Base-by-base conservation (phyloP, 1,140 invertebrate genomes). In the Eulimnadia texana region DNA sequence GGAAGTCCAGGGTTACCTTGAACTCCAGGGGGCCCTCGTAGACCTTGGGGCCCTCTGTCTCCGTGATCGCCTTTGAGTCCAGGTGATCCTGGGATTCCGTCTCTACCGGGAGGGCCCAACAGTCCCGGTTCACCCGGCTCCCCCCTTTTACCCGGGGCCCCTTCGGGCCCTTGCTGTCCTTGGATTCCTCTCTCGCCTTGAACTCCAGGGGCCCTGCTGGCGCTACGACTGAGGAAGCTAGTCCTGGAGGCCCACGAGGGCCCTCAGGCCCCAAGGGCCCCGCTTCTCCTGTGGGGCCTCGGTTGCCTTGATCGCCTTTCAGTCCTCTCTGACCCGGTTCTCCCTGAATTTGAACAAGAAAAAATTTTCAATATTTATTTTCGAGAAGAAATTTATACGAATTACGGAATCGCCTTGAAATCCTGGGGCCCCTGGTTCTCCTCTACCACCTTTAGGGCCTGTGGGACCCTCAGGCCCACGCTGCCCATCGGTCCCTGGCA, bases 1-100 rank as follows among this genome's bases (percentile, higher is more conserved):
- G 70, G 68, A 16, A 66, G 64, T 16, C 72, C 72, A 58, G 64
- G 58, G 49, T 58, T 33, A 10, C 72, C 72, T 63, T 64, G 57
- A 23, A n/a, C 10, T 42, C 33, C 33, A 42, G 33, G 33, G 16
- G 65, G 65, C n/a, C 66, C 66, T 23, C 64, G 64, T 55, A 65
- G 62, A 23, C 68, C 68, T 53, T 66, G 60, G 53, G 64, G 64
- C 61, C 68, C 63, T 66, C 63, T 58, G 19, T 58, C 56, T 24
- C 56, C 56, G 3, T 10, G 23, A 2, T 58, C 56, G n/a, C 56
- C 56, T 29, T 58, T 58, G 56, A 25, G 1, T 2, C 56, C 56
- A 10, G 9, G 25, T 16, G 19, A 24, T 10, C 56, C 56, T 2
- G 56, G 24, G n/a, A 29, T 19, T 28, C 56, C 56, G 33, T 58